These are phyloP conservation scores for Propithecus deckenii DNA, from an alignment of 2,797 vertebrate species.

Conservation along the genomic window DNA sequence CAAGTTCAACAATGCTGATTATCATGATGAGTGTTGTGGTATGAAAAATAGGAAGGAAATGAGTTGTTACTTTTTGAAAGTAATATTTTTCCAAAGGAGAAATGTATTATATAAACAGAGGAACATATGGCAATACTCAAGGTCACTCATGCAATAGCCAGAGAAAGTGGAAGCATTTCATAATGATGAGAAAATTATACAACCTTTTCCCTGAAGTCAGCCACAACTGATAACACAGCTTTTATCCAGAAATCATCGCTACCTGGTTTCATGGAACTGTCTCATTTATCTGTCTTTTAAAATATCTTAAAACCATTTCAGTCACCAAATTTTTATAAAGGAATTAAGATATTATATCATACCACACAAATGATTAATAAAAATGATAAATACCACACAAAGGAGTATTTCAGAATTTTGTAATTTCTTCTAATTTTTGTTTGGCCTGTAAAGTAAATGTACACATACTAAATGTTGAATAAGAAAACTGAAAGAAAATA, in stretches of 20 bases:
- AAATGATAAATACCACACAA: not conserved
- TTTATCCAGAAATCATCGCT: slow-evolving; percentile 23
- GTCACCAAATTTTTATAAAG: not conserved
- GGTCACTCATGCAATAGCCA: slow-evolving; percentile 72
- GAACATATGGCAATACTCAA: slow-evolving; percentile 59
- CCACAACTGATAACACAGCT: slow-evolving; percentile 71
- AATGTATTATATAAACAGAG: slow-evolving; percentile 68
- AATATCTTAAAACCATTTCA: slow-evolving; percentile 4
- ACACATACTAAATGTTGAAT: not conserved
- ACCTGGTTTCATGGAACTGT: slow-evolving; percentile 10
- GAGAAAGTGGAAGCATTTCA: slow-evolving; percentile 79
- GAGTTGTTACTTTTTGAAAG: slow-evolving; percentile 57
- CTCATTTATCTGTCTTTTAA: not conserved
- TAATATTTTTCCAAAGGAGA: slow-evolving; percentile 53
- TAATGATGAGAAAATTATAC: slow-evolving; percentile 78
- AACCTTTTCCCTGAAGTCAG: slow-evolving; percentile 77
- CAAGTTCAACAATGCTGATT: not conserved
- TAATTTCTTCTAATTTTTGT: not conserved
- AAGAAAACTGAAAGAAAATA: not conserved
- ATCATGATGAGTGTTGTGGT: not conserved
- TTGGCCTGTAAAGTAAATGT: not conserved
- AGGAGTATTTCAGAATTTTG: not conserved
- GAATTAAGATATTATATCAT: not conserved
- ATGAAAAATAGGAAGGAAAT: slow-evolving; percentile 72
- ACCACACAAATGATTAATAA: not conserved